A percentile compares a stretch with the other conserved stretches of the same genome.
phyloP scores from a whole-genome alignment of 2,797 vertebrate genomes.

The Eleutherodactylus coqui region DNA sequence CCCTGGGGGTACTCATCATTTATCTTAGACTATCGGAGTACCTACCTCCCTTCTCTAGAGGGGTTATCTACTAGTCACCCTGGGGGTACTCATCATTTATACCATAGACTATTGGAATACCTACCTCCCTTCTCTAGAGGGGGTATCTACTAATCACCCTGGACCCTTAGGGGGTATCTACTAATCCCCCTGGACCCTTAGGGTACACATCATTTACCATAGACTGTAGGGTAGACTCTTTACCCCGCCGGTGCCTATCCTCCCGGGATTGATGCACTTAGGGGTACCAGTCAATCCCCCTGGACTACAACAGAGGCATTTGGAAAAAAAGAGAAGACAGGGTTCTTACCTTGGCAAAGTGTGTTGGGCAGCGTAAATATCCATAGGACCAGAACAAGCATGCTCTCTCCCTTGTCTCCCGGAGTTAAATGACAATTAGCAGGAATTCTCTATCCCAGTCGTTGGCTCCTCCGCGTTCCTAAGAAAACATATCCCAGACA shows the following conservation, averaged over 20 bases:
- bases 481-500: constrained; percentile 46
- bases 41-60: too few species aligned
- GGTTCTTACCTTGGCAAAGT: constrained; percentile 72
- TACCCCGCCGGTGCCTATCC: not conserved
- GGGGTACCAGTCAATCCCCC: not conserved
- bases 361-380: constrained; percentile 70
- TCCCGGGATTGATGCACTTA: not conserved
- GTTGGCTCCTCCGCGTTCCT: not conserved
- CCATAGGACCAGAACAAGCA: constrained; percentile 73
- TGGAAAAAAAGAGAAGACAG: not conserved
- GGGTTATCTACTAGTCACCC: too few species aligned
- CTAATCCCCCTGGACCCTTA: too few species aligned
- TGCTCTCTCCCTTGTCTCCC: constrained; percentile 69
- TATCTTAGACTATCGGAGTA: too few species aligned
- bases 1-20: too few species aligned
- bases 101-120: not conserved
- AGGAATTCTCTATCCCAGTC: not conserved
- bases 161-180: too few species aligned
- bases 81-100: not conserved
- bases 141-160: not conserved
- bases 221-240: not conserved
- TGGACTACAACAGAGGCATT: not conserved
- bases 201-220: not conserved
- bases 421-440: constrained; percentile 11
- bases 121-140: not conserved